phyloP scores from a whole-genome alignment of 2,113 vertebrate species.

The Microtus richardsoni region DNA sequence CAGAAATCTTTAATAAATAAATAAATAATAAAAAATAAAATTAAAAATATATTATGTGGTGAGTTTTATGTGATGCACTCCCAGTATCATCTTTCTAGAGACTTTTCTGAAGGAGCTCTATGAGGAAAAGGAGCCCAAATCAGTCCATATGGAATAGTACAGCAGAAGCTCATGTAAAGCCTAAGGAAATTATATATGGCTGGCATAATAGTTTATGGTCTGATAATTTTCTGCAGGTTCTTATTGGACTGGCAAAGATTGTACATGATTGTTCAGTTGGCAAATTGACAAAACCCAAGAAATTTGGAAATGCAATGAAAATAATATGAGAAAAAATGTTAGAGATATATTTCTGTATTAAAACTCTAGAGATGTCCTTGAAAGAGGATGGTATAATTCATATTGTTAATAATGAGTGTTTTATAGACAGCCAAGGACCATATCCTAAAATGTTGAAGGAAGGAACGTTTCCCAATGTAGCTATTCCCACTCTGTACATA shows the following conservation, averaged over 20 bases:
- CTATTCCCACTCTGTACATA: neutral
- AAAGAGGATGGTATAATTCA: neutral
- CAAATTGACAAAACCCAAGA: neutral
- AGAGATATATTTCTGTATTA: neutral
- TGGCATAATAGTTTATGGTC: neutral
- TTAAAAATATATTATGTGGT: neutral
- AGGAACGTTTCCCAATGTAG: neutral
- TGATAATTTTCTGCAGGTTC: neutral
- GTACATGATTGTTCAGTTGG: neutral
- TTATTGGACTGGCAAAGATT: neutral
- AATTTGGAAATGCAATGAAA: constrained; percentile 3
- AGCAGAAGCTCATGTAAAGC: neutral
- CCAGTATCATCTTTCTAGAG: neutral
- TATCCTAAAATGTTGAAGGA: constrained; percentile 37
- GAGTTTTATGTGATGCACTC: neutral
- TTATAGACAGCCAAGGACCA: constrained; percentile 12
- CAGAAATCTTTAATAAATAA: too few species aligned
- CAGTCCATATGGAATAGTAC: neutral
- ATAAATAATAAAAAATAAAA: too few species aligned
- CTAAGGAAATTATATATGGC: constrained; percentile 5
- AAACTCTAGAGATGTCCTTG: neutral
- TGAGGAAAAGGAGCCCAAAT: neutral
- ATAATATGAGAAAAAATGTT: constrained; percentile 6
- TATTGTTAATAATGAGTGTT: constrained; percentile 19
- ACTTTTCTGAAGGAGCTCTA: neutral